phyloP scores from a whole-genome alignment of 2,888 invertebrate species.

The Ormyrus nitidulus region DNA sequence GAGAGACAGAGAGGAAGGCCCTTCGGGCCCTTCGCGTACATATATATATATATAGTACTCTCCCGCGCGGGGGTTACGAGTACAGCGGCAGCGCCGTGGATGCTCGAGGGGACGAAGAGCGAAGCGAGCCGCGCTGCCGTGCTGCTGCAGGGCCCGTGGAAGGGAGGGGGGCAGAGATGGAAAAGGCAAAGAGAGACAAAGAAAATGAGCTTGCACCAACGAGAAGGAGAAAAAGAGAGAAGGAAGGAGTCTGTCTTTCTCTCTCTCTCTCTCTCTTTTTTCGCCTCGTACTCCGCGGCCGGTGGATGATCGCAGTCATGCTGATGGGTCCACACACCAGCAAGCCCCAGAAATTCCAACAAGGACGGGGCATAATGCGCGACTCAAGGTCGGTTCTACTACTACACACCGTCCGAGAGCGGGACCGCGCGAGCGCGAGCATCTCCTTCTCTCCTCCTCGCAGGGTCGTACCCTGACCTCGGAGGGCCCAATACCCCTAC shows the following conservation, averaged over 20 bases:
- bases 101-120: slow-evolving; percentile 25
- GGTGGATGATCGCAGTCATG: slow-evolving; percentile 67
- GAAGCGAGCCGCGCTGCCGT: slow-evolving; percentile 29
- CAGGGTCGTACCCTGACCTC: slow-evolving; percentile 74
- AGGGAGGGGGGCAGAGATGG: slow-evolving; percentile 37
- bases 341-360: slow-evolving; percentile 72
- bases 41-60: not conserved
- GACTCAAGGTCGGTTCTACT: slow-evolving; percentile 74
- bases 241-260: slow-evolving; percentile 30
- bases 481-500: slow-evolving; percentile 66
- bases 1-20: not conserved
- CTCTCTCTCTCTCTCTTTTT: slow-evolving; percentile 46
- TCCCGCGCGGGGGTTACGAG: slow-evolving; percentile 17
- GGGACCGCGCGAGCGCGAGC: slow-evolving; percentile 28
- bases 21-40: not conserved
- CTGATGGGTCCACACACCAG: slow-evolving; percentile 65
- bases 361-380: slow-evolving; percentile 73
- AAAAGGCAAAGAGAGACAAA: slow-evolving; percentile 56
- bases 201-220: slow-evolving; percentile 51
- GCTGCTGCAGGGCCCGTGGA: slow-evolving; percentile 11
- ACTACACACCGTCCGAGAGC: slow-evolving; percentile 39
- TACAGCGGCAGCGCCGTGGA: slow-evolving; percentile 4
- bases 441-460: slow-evolving; percentile 50
- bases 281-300: slow-evolving; percentile 29
- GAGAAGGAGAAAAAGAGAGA: slow-evolving; percentile 5